Conservation (phyloP, 2,797 vertebrate species). For the Mergus octosetaceus region DNA sequence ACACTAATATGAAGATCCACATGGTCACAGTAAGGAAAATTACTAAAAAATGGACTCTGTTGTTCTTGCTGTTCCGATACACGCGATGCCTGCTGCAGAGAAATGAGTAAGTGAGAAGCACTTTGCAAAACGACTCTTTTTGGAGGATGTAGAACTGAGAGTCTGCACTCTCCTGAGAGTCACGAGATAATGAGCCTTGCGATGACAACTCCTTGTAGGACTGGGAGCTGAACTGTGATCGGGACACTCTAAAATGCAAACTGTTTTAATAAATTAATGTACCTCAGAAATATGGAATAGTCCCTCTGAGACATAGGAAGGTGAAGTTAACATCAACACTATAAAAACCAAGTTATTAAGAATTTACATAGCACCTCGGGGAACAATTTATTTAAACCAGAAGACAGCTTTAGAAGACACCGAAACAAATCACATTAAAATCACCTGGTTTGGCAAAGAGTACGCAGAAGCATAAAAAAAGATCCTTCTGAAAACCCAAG, state of each 20-base stretch:
- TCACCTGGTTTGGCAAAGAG: neutral
- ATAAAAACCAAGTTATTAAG: neutral
- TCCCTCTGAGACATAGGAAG: neutral
- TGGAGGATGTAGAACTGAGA: neutral
- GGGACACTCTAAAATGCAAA: neutral
- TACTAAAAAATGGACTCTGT: neutral
- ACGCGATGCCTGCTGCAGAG: neutral
- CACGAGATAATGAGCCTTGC: neutral
- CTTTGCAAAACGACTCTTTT: rapidly evolving
- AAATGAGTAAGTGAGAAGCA: neutral
- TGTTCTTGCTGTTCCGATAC: rapidly evolving
- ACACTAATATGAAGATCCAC: neutral
- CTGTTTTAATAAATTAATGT: neutral
- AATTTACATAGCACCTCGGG: neutral
- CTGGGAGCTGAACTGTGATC: neutral
- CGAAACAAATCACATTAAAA: neutral
- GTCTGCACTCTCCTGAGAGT: neutral
- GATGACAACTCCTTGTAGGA: neutral
- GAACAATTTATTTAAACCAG: neutral
- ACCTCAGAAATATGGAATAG: neutral
- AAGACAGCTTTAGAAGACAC: neutral
- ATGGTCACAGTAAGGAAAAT: neutral
- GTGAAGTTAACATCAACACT: neutral
- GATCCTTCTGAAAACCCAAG: neutral
- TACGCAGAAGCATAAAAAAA: neutral